phyloP scores from a whole-genome alignment of 2,888 invertebrate genomes.

The Phorcus lineatus region DNA sequence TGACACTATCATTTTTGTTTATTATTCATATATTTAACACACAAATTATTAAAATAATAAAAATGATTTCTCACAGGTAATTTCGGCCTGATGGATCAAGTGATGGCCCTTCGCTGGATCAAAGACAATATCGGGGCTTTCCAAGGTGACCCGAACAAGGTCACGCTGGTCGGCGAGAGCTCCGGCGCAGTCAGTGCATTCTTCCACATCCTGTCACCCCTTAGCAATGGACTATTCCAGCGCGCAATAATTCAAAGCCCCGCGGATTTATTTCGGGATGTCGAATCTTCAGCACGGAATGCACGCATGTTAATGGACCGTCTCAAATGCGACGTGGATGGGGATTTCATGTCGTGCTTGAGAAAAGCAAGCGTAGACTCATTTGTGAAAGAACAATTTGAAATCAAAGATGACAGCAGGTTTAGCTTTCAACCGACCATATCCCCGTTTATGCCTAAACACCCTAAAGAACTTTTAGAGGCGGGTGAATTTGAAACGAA shows the following conservation, averaged over 20 bases:
- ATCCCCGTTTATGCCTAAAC: background rate
- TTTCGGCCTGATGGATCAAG: conserved; percentile 93
- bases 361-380: conserved; percentile 19
- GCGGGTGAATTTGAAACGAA: conserved; percentile 91
- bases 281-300: conserved; percentile 79
- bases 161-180: conserved; percentile 95
- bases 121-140: conserved; percentile 53
- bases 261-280: background rate
- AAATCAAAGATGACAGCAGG: background rate
- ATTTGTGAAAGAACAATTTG: background rate
- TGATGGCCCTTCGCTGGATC: conserved; percentile 84
- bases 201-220: conserved; percentile 84
- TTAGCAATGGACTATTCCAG: conserved; percentile 84
- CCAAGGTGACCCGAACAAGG: conserved; percentile 87
- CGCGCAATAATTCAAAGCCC: conserved; percentile 93
- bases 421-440: background rate
- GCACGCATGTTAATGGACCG: conserved; percentile 77
- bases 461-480: background rate
- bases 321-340: conserved; percentile 44
- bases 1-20: too few relatives aligned
- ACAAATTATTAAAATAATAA: too few relatives aligned
- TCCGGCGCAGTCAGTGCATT: conserved; percentile 94
- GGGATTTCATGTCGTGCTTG: conserved; percentile 44
- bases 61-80: conserved; percentile 81
- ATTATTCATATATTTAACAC: too few relatives aligned